Evolutionary conservation across 35 echinoderm and acorn worm species (phyloP).

Genomic region (Nesometra sesokonis): DNA sequence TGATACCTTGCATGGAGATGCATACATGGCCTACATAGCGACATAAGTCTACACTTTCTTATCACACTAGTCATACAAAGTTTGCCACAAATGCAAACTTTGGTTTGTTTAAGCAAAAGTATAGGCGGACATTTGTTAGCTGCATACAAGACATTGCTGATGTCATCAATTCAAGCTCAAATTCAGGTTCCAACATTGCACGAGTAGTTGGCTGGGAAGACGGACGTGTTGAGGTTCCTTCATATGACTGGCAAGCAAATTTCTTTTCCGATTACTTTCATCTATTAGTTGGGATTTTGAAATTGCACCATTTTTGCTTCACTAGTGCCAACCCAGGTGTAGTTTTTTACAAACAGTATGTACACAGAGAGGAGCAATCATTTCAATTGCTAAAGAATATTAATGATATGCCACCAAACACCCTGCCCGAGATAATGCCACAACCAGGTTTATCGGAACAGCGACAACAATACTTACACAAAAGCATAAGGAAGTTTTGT

Average conservation of each 20-base stretch:
- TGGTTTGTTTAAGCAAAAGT: slow-evolving; percentile 39
- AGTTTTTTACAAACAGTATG: too few species aligned
- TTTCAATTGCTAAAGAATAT: too few species aligned
- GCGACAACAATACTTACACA: too few species aligned
- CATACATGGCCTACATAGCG: too few species aligned
- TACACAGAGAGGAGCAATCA: too few species aligned
- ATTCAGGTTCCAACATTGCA: slow-evolving; percentile 12
- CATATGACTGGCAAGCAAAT: slow-evolving; percentile 39
- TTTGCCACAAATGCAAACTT: slow-evolving; percentile 37
- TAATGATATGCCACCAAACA: too few species aligned
- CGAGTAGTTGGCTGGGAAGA: slow-evolving; percentile 38
- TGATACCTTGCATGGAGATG: too few species aligned
- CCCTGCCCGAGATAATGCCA: too few species aligned
- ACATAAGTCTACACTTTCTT: too few species aligned
- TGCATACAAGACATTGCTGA: slow-evolving; percentile 37
- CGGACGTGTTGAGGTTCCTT: slow-evolving; percentile 27
- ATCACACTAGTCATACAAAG: slow-evolving; percentile 13
- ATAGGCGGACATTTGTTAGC: slow-evolving; percentile 35
- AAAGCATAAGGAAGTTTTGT: too few species aligned
- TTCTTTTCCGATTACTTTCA: slow-evolving; percentile 32
- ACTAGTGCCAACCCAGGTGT: neutral
- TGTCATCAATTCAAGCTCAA: slow-evolving; percentile 28
- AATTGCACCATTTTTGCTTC: slow-evolving; percentile 31
- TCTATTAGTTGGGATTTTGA: slow-evolving; percentile 26
- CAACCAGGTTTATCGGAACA: too few species aligned